Conservation (phyloP, 37 sponge, comb jelly and placozoan genomes). For the Haliclona indistincta region DNA sequence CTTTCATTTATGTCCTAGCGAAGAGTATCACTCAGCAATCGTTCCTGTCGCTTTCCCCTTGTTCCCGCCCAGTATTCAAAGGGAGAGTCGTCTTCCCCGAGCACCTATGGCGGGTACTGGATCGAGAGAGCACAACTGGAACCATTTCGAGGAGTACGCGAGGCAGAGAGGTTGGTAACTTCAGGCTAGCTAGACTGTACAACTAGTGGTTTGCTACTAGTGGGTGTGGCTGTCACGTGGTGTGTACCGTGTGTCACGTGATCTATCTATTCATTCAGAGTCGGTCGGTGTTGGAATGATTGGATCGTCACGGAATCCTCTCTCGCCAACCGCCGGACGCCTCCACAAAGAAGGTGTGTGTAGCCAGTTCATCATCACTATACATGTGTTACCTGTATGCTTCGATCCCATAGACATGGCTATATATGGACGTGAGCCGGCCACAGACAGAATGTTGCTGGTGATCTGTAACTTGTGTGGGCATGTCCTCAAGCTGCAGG, state of each 20-base stretch:
- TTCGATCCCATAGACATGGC: slow-evolving; percentile 46
- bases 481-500: slow-evolving; percentile 38
- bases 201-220: no score
- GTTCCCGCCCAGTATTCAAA: background rate
- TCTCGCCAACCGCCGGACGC: slow-evolving; percentile 47
- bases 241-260: no score
- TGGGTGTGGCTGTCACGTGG: no score
- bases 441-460: slow-evolving; percentile 45
- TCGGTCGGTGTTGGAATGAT: no score
- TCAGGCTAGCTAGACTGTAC: no score
- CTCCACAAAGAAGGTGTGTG: slow-evolving; percentile 52
- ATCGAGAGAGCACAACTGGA: background rate
- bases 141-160: slow-evolving; percentile 2
- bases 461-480: slow-evolving; percentile 64
- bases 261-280: no score
- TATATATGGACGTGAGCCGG: slow-evolving; percentile 58
- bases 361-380: background rate
- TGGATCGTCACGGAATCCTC: slow-evolving; percentile 18
- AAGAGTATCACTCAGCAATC: no score
- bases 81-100: background rate
- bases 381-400: background rate
- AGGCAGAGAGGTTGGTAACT: slow-evolving; percentile 13
- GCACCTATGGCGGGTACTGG: background rate
- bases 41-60: no score
- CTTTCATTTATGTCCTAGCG: no score